Conservation (phyloP, 2,113 vertebrate species). For the Aythya baeri region DNA sequence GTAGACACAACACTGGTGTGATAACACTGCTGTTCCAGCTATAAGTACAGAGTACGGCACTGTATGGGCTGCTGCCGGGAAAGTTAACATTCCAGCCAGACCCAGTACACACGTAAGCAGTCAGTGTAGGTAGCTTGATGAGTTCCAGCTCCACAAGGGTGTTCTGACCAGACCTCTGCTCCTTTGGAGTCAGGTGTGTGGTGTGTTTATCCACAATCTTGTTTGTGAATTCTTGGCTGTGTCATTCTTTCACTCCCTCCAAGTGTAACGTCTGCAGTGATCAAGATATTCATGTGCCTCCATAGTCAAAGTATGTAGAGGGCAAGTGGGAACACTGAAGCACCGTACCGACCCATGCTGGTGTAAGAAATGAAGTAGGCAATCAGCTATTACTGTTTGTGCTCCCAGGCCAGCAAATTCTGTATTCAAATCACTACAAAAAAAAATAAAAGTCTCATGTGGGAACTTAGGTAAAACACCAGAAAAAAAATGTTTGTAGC, state of each 20-base stretch:
- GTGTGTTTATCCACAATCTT: background rate
- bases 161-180: background rate
- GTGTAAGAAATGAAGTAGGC: background rate
- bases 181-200: background rate
- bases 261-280: background rate
- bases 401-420: background rate
- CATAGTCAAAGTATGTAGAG: background rate
- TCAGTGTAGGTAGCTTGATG: background rate
- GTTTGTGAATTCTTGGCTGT: background rate
- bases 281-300: background rate
- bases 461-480: background rate
- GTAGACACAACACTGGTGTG: no score
- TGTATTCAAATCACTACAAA: background rate
- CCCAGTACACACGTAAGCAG: background rate
- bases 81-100: no score
- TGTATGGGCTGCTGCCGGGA: no score
- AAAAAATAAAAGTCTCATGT: background rate
- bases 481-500: background rate
- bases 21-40: no score
- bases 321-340: background rate
- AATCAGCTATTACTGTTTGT: background rate
- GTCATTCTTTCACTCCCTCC: background rate
- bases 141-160: fast-evolving
- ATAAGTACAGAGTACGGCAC: no score
- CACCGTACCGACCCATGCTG: background rate